A percentile compares a stretch with the other conserved stretches of the same genome.
Evolutionary conservation across 2,113 vertebrate genomes (phyloP).

Genomic region (Scalopus aquaticus): DNA sequence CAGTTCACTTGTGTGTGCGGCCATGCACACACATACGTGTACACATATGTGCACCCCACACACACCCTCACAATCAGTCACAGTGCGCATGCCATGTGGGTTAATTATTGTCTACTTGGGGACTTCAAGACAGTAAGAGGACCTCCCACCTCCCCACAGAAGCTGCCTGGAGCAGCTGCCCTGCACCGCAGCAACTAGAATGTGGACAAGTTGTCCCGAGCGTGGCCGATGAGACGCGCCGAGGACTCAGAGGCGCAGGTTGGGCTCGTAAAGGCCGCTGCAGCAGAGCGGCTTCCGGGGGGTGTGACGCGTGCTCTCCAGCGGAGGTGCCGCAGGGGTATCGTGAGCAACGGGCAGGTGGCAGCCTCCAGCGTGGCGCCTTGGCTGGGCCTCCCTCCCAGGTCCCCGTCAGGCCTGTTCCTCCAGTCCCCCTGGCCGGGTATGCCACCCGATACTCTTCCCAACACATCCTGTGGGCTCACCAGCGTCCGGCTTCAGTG

Average conservation of each 20-base stretch:
- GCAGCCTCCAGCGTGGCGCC: not conserved
- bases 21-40: not conserved
- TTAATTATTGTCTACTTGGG: not conserved
- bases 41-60: too few species aligned
- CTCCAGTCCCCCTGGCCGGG: not conserved
- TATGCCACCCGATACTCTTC: not conserved
- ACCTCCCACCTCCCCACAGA: too few species aligned
- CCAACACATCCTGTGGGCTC: not conserved
- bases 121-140: not conserved
- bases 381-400: not conserved
- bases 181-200: not conserved
- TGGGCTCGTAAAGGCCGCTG: not conserved
- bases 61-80: accelerated
- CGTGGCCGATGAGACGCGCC: not conserved
- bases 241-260: too few species aligned
- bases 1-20: not conserved
- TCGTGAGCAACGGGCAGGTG: conserved; percentile 8
- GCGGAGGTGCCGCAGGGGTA: not conserved
- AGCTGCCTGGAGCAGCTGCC: accelerated
- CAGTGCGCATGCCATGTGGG: not conserved
- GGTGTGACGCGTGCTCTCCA: not conserved
- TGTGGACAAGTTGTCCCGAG: accelerated
- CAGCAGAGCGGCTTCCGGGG: not conserved
- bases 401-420: conserved; percentile 41
- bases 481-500: not conserved